Base-by-base conservation (phyloP, 2,113 vertebrate genomes). In the Trinectes maculatus region DNA sequence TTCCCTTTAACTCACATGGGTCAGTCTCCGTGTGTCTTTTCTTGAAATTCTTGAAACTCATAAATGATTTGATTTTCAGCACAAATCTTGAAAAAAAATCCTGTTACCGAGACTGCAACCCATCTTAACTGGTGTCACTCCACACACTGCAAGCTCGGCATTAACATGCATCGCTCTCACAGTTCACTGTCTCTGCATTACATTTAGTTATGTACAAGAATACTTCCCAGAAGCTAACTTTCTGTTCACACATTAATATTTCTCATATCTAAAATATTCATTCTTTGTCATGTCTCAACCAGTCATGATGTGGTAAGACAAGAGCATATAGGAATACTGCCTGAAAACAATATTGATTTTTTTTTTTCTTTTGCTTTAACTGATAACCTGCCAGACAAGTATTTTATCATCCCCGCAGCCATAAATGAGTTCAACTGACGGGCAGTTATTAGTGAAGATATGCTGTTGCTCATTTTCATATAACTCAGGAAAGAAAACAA, bases 241-340 rank as follows among this genome's bases (percentile, higher is more conserved):
- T 44, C 40, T 25, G 4, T 37, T 16, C 11, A 59, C 9, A 49
- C 13, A 59, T 52, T 8, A 33, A 55, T n/a, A 26, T 12, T 8
- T 19, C 43, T 28, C 37, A 67, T 68, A 21, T 66, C 24, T 26
- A 6, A 36, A 2, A 3, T 6, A 49, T 16, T 29, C 26, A 34
- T 61, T 43, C 24, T 40, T 53, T 10, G 10, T 44, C 73, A 21
- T 42, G 58, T 24, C 58, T 64, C 18, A 12, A 69, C 46, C 13
- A n/a, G 55, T 31, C 22, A 36, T 21, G 6, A 6, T 24, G 22
- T 15, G 28, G 34, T 21, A 69, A 60, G 61, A 52, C 9, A 1
- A 9, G 12, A 7, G 26, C n/a, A 31, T 4, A 39, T 39, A 18
- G 31, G 16, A 62, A 54, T 16, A 34, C 6, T 6, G 44, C 8